phyloP scores from a whole-genome alignment of 2,113 vertebrate species.

The Rhynchopsitta pachyrhyncha region DNA sequence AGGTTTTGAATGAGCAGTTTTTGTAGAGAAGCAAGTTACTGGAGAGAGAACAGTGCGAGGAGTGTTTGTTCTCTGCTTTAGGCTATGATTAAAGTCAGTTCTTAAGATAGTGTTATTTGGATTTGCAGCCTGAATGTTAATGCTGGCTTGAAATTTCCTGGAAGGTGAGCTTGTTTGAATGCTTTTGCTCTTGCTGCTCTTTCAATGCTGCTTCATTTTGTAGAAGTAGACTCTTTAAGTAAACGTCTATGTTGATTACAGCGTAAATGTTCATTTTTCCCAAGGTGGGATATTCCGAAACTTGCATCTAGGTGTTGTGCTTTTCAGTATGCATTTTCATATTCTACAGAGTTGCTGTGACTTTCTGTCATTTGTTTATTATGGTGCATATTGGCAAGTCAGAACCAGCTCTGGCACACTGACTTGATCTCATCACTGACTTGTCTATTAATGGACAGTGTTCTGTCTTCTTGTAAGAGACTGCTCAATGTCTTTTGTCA shows the following conservation, averaged over 20 bases:
- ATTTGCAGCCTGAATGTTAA: not conserved
- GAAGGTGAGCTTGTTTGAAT: not conserved
- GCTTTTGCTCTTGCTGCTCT: not conserved
- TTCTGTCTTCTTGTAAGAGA: not conserved
- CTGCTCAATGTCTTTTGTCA: not conserved
- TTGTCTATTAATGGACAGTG: not conserved
- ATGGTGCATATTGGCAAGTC: not conserved
- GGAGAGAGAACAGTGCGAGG: not conserved
- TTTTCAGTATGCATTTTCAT: not conserved
- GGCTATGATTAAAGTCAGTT: not conserved
- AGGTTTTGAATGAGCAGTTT: not conserved
- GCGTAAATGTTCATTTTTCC: not conserved
- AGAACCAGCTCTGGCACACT: not conserved
- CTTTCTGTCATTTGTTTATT: not conserved
- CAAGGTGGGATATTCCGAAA: not conserved
- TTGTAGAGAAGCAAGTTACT: not conserved
- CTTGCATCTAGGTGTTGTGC: not conserved
- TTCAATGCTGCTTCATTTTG: not conserved
- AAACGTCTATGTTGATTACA: not conserved
- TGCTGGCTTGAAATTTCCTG: not conserved
- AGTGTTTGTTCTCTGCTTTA: not conserved
- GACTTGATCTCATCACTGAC: conserved; percentile 3
- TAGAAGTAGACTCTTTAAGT: not conserved
- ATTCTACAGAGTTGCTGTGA: not conserved
- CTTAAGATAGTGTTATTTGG: not conserved